A percentile compares a stretch with the other conserved stretches of the same genome.
Conservation (phyloP, 2,113 vertebrate genomes). For the Pyxicephalus adspersus region DNA sequence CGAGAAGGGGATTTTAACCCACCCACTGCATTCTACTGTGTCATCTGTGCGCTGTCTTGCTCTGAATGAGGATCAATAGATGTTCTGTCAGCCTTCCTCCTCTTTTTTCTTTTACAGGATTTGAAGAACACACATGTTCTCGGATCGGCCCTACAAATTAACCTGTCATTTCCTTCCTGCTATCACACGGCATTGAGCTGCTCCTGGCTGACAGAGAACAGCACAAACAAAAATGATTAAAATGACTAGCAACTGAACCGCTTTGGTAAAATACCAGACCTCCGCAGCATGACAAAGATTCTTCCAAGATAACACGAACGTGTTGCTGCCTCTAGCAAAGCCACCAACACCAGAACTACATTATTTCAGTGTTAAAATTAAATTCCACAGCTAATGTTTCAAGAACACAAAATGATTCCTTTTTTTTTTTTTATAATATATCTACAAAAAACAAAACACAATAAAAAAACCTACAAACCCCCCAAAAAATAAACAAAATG, state of each 20-base stretch:
- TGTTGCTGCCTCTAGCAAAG: too few relatives aligned
- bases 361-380: too few relatives aligned
- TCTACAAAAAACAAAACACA: too few relatives aligned
- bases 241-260: not conserved
- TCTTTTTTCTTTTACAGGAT: constrained; percentile 16
- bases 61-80: constrained; percentile 27
- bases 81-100: not conserved
- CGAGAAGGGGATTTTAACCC: constrained; percentile 45
- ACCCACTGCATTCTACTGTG: not conserved
- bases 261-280: not conserved
- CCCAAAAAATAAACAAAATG: too few relatives aligned
- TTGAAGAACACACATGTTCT: constrained; percentile 28
- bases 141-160: constrained; percentile 31
- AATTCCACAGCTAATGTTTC: too few relatives aligned
- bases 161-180: constrained; percentile 46
- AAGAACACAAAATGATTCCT: too few relatives aligned
- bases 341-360: too few relatives aligned
- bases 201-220: constrained; percentile 14
- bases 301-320: too few relatives aligned
- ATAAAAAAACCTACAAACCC: too few relatives aligned
- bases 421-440: too few relatives aligned
- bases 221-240: constrained; percentile 6
- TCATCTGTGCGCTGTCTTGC: constrained; percentile 8
- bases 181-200: not conserved
- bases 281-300: too few relatives aligned